Evolutionary conservation across 2,113 vertebrate species (phyloP).

Genomic region (Passerina amoena): DNA sequence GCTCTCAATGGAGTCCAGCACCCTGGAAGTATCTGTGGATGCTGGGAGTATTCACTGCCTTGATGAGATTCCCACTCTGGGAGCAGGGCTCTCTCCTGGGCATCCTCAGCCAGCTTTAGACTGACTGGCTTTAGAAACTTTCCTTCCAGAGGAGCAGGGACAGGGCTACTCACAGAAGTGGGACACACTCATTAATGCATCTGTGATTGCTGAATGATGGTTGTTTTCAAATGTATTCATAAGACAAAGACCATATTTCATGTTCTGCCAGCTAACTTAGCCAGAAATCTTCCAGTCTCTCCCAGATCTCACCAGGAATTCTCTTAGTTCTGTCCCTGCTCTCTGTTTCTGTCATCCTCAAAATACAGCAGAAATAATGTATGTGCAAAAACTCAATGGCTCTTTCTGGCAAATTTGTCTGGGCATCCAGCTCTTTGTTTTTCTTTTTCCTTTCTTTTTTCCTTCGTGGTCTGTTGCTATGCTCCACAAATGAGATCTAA

Average conservation of each 20-base stretch:
- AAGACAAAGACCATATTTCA: background rate
- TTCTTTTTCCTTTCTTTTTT: background rate
- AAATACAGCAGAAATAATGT: slow-evolving; percentile 15
- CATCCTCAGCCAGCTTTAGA: background rate
- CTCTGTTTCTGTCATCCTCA: background rate
- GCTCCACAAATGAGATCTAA: slow-evolving; percentile 56
- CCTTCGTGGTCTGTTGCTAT: slow-evolving; percentile 24
- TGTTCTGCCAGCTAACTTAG: background rate
- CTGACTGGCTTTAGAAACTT: background rate
- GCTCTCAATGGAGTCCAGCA: background rate
- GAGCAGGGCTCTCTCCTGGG: background rate
- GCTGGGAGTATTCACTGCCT: background rate
- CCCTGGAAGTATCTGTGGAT: background rate
- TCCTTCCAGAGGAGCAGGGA: background rate
- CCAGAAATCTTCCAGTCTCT: background rate
- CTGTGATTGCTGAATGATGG: background rate
- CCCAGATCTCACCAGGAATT: background rate
- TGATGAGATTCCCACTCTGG: background rate
- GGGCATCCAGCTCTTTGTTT: slow-evolving; percentile 44
- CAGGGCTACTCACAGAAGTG: background rate
- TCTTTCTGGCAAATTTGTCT: slow-evolving; percentile 24
- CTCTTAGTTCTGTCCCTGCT: background rate
- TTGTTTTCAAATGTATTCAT: background rate
- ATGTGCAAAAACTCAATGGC: slow-evolving; percentile 9
- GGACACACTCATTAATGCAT: background rate